phyloP scores from a whole-genome alignment of 2,888 invertebrate species.

The Aricia artaxerxes region DNA sequence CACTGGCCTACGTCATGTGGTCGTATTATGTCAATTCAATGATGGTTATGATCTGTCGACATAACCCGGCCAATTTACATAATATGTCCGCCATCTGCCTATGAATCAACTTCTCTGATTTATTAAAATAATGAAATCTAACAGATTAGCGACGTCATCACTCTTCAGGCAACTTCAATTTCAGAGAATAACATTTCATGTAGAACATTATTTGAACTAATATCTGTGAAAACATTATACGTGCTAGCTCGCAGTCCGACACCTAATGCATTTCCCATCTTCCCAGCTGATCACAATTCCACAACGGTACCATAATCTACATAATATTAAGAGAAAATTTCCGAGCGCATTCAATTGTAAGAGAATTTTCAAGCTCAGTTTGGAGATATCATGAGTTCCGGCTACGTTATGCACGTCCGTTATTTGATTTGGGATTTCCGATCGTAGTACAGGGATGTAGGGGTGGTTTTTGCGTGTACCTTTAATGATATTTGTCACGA shows the following conservation, averaged over 20 bases:
- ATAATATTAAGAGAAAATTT: constrained; percentile 15
- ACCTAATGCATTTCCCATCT: not conserved
- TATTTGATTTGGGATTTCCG: not conserved
- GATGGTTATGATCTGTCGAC: too few relatives aligned
- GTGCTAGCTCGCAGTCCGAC: not conserved
- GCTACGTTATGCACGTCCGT: not conserved
- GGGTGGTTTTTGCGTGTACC: not conserved
- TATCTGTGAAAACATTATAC: not conserved
- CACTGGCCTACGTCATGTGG: too few relatives aligned
- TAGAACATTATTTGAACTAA: not conserved
- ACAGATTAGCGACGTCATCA: too few relatives aligned
- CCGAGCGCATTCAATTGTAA: constrained; percentile 9
- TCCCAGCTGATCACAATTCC: not conserved
- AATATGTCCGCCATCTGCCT: too few relatives aligned
- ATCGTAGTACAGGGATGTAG: not conserved
- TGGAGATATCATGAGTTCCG: constrained; percentile 23
- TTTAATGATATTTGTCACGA: constrained; percentile 24
- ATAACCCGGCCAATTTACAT: too few relatives aligned
- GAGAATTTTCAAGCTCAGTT: constrained; percentile 20
- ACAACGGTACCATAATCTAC: not conserved
- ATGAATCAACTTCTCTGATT: too few relatives aligned
- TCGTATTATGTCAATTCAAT: too few relatives aligned
- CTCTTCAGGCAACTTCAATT: too few relatives aligned
- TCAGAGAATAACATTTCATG: not conserved
- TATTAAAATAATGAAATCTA: too few relatives aligned